phyloP scores from a whole-genome alignment of 2,888 invertebrate species.

The Fabriciana adippe region DNA sequence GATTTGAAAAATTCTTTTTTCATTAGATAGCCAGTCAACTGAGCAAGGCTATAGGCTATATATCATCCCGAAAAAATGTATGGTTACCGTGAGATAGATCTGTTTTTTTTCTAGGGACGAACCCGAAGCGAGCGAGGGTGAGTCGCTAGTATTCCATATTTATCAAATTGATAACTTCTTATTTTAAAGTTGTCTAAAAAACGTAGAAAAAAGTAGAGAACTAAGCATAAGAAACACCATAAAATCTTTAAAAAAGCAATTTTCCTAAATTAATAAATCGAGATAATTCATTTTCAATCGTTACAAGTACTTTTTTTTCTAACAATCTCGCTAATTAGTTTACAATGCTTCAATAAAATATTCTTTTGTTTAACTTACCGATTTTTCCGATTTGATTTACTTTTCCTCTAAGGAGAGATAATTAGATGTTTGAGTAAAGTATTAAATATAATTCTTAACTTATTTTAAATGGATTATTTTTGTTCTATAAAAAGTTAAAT shows the following conservation, averaged over 20 bases:
- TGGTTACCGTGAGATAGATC: too few relatives aligned
- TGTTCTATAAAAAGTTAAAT: constrained; percentile 4
- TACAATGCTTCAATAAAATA: constrained; percentile 3
- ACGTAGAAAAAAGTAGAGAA: too few relatives aligned
- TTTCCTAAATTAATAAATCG: neutral
- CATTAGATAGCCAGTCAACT: too few relatives aligned
- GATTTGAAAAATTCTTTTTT: too few relatives aligned
- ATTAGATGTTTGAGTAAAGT: neutral
- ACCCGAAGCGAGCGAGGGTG: too few relatives aligned
- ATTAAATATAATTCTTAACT: neutral
- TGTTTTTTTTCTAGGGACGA: too few relatives aligned
- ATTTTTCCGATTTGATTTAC: neutral
- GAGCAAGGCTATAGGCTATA: too few relatives aligned
- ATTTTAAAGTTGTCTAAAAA: too few relatives aligned
- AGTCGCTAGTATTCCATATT: too few relatives aligned
- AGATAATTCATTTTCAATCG: neutral
- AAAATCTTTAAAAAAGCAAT: neutral
- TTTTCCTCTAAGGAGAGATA: neutral
- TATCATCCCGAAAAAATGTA: too few relatives aligned
- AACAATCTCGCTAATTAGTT: neutral
- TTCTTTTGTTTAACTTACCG: neutral
- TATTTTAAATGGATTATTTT: constrained; percentile 3
- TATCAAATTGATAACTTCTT: too few relatives aligned
- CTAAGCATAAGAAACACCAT: too few relatives aligned
- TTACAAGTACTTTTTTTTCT: neutral